These are phyloP conservation scores for Amazonetta brasiliensis DNA, from an alignment of 2,797 vertebrate genomes.

Conservation along the genomic window DNA sequence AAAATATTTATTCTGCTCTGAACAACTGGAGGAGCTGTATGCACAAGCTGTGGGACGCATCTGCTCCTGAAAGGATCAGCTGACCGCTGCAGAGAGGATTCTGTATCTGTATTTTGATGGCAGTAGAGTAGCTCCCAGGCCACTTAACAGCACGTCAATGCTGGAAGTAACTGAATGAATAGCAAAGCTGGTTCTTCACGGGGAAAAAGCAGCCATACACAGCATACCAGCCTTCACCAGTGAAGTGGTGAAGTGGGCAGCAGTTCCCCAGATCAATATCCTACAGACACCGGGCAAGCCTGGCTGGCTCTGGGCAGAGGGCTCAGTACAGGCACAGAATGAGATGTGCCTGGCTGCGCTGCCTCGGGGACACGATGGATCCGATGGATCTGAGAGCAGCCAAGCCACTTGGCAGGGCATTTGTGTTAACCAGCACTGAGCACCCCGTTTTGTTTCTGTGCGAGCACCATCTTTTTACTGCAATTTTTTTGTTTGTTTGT, in stretches of 20 bases:
- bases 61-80: neutral
- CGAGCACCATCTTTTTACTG: neutral
- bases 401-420: neutral
- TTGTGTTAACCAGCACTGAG: rapidly evolving
- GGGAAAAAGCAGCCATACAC: neutral
- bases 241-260: too few relatives aligned
- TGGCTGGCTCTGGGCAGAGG: neutral
- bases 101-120: neutral
- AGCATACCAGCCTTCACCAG: neutral
- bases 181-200: neutral
- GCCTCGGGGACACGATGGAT: neutral
- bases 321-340: neutral
- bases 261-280: neutral
- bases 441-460: neutral
- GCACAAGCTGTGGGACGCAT: neutral
- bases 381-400: neutral
- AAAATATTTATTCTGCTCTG: neutral
- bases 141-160: neutral
- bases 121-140: neutral
- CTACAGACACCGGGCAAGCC: neutral
- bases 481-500: neutral
- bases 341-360: rapidly evolving
- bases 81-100: neutral
- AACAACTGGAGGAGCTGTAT: neutral
- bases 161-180: neutral